Evolutionary conservation across 2,797 vertebrate genomes (phyloP), one percentile per base, ranked within the genome.

Genomic region (Chloroceryle inda): DNA sequence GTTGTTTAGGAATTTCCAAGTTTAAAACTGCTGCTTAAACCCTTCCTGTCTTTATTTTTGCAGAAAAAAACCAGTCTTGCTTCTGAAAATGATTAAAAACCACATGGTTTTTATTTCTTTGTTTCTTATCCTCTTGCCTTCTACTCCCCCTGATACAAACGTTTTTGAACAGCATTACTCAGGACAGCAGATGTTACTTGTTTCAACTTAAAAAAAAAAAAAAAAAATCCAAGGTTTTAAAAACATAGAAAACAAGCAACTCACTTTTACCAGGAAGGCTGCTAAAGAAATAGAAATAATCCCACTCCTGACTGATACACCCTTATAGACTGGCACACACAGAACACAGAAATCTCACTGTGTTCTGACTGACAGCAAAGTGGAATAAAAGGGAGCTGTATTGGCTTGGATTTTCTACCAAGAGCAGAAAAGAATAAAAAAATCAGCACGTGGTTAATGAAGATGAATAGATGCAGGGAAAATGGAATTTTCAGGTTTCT

Each of bases 401-500:
- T 49, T 85, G 74, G 31, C 63, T 94, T 93, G 83, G 82, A 62
- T 49, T 95, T 92, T 31, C 89, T 94, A 91, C 76, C 73, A 95
- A 84, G 77, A 93, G 76, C 64, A 81, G 71, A 86, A 90, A 94
- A 93, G 62, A 81, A 81, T 74, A 79, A 90, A 96, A 95, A 95
- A 84, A 72, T 50, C 85, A 95, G 78, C 64, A 73, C 35, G 3
- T 78, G 82, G 42, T 80, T 95, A 95, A 95, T 95, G 83, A 96
- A 95, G 89, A 96, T 92, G 67, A 93, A 96, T 91, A 91, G 87
- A 82, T 27, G 27, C 69, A 85, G 85, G 61, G 81, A 88, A 96
- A 97, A 95, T 94, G 59, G 83, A 94, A 95, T 97, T 97, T 95
- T 92, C n/a, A 5, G 88, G 84, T 97, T 96, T 94, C 84, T 69